Conservation (phyloP, 2,888 invertebrate species). For the Colostygia pectinataria region DNA sequence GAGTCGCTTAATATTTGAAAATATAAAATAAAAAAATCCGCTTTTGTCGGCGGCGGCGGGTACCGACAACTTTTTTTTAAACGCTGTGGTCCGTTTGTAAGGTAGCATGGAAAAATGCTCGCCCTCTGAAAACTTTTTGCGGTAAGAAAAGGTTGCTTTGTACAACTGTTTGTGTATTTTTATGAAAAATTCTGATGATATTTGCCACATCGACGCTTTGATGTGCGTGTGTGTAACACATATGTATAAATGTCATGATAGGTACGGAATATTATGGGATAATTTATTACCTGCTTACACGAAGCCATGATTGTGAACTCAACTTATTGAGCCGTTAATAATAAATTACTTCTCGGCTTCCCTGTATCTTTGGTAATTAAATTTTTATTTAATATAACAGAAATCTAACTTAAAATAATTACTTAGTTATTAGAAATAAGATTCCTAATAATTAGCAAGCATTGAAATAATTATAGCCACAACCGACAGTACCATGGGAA, state of each 20-base stretch:
- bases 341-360: too few relatives aligned
- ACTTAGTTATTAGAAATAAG: not conserved
- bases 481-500: slow-evolving; percentile 8
- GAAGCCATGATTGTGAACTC: too few relatives aligned
- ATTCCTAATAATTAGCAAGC: not conserved
- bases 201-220: slow-evolving; percentile 30
- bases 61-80: slow-evolving; percentile 70
- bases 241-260: too few relatives aligned
- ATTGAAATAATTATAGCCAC: slow-evolving; percentile 7
- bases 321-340: too few relatives aligned
- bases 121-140: slow-evolving; percentile 74
- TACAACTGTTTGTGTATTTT: slow-evolving; percentile 41
- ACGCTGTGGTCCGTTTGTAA: slow-evolving; percentile 76
- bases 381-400: too few relatives aligned
- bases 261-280: too few relatives aligned
- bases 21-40: slow-evolving; percentile 75
- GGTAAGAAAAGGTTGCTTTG: slow-evolving; percentile 80
- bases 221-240: slow-evolving; percentile 19
- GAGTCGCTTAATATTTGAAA: slow-evolving; percentile 77
- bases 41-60: slow-evolving; percentile 69
- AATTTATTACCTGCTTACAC: too few relatives aligned
- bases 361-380: too few relatives aligned
- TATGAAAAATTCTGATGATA: slow-evolving; percentile 31
- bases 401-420: too few relatives aligned
- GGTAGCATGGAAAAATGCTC: slow-evolving; percentile 72